Conservation (phyloP, 2,888 invertebrate genomes). For the Isotomurus palustris region DNA sequence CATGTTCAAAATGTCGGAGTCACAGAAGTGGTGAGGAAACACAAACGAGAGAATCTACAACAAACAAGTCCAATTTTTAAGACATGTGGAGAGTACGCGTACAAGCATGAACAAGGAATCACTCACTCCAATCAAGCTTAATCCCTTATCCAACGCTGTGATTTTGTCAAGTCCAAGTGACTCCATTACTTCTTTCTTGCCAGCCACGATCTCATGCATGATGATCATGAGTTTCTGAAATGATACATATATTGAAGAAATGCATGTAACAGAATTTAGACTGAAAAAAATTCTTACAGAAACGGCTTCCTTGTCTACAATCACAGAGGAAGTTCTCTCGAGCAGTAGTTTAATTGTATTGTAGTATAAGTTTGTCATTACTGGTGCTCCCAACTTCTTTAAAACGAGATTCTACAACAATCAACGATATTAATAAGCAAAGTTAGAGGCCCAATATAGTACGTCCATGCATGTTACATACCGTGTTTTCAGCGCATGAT, state of each 20-base stretch:
- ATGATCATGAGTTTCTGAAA: constrained; percentile 56
- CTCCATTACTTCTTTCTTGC: constrained; percentile 61
- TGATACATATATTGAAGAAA: constrained; percentile 1
- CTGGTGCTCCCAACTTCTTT: constrained; percentile 88
- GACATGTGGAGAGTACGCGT: no score
- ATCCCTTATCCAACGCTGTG: constrained; percentile 81
- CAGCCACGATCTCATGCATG: constrained; percentile 69
- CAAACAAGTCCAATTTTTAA: constrained; percentile 21
- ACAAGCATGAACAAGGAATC: background rate
- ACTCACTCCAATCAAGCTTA: constrained; percentile 74
- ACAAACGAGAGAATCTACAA: constrained; percentile 77
- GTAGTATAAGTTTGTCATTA: constrained; percentile 92
- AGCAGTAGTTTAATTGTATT: constrained; percentile 92
- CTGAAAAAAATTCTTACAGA: constrained; percentile 54
- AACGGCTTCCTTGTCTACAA: constrained; percentile 88
- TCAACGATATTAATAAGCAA: constrained; percentile 1
- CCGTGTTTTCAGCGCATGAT: constrained; percentile 73
- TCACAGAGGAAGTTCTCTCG: constrained; percentile 90
- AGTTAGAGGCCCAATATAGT: background rate
- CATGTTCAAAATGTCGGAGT: constrained; percentile 73
- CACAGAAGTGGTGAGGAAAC: constrained; percentile 88
- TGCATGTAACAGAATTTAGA: background rate
- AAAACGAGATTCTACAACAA: constrained; percentile 66
- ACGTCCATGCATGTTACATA: no score
- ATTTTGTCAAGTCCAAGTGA: constrained; percentile 74